These are phyloP conservation scores for Champsocephalus esox DNA, from an alignment of 2,797 vertebrate species.

Conservation along the genomic window DNA sequence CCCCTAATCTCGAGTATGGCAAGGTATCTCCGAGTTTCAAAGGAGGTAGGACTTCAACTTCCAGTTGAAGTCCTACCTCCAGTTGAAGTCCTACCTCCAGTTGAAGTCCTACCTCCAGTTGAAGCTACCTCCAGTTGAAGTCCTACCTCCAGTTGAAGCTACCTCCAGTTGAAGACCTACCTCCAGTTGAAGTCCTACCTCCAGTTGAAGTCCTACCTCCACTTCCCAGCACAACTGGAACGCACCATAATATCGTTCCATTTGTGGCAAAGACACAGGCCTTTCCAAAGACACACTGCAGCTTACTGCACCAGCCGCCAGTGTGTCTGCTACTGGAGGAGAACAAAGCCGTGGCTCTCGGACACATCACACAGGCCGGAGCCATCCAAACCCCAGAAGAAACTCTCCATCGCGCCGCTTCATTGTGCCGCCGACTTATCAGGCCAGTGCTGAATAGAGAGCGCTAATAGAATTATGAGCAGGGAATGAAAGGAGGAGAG, in stretches of 20 bases:
- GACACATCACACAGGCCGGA: conserved; percentile 55
- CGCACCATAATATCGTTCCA: conserved; percentile 31
- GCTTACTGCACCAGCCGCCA: conserved; percentile 43
- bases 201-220: too few species aligned
- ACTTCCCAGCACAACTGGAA: too few species aligned
- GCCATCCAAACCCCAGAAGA: conserved; percentile 68
- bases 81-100: too few species aligned
- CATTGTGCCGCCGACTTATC: conserved; percentile 73
- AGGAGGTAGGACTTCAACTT: too few species aligned
- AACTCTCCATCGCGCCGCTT: conserved; percentile 46
- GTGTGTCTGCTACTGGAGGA: conserved; percentile 32
- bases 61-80: too few species aligned
- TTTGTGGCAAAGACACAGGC: conserved; percentile 44
- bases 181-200: too few species aligned
- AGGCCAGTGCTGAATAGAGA: conserved; percentile 58
- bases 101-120: too few species aligned
- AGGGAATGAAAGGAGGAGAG: conserved; percentile 53
- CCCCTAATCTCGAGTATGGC: too few species aligned
- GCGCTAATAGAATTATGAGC: conserved; percentile 77
- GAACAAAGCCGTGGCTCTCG: conserved; percentile 66
- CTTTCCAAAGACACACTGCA: conserved; percentile 52
- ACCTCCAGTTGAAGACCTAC: too few species aligned
- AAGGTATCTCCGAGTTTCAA: too few species aligned
- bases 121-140: too few species aligned
- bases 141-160: too few species aligned